phyloP scores from a whole-genome alignment of 2,113 vertebrate genomes.

The Gavia stellata region DNA sequence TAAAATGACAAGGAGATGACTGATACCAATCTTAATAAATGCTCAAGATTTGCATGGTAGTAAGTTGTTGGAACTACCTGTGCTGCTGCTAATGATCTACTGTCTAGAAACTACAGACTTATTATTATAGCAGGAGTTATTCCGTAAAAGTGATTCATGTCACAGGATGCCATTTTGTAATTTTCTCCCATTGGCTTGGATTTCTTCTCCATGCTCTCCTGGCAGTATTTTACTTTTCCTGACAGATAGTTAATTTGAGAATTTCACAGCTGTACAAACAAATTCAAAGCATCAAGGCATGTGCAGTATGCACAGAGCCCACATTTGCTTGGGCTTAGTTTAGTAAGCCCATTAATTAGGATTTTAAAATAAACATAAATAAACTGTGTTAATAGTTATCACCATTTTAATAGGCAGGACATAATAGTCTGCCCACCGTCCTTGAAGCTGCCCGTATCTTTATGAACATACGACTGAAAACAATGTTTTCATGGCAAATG shows the following conservation, averaged over 20 bases:
- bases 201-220: conserved; percentile 32
- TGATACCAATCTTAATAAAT: conserved; percentile 14
- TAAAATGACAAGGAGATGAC: neutral
- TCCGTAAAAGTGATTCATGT: neutral
- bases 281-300: conserved; percentile 28
- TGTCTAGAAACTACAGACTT: conserved; percentile 16
- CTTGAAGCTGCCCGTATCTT: neutral
- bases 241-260: conserved; percentile 60
- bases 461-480: neutral
- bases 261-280: conserved; percentile 61
- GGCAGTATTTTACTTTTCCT: conserved; percentile 55
- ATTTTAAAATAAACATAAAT: conserved; percentile 23
- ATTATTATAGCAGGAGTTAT: conserved; percentile 3
- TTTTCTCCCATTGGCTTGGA: conserved; percentile 50
- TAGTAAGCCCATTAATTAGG: neutral
- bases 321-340: conserved; percentile 3
- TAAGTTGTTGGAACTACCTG: conserved; percentile 1
- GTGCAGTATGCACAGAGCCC: neutral
- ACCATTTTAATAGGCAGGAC: neutral
- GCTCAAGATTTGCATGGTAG: neutral
- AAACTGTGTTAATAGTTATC: conserved; percentile 20
- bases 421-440: neutral
- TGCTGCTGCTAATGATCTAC: conserved; percentile 18
- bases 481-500: neutral
- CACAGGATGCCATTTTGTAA: conserved; percentile 20